Base-by-base conservation (phyloP, 2,797 vertebrate species). In the Percopsis omiscomaycus region DNA sequence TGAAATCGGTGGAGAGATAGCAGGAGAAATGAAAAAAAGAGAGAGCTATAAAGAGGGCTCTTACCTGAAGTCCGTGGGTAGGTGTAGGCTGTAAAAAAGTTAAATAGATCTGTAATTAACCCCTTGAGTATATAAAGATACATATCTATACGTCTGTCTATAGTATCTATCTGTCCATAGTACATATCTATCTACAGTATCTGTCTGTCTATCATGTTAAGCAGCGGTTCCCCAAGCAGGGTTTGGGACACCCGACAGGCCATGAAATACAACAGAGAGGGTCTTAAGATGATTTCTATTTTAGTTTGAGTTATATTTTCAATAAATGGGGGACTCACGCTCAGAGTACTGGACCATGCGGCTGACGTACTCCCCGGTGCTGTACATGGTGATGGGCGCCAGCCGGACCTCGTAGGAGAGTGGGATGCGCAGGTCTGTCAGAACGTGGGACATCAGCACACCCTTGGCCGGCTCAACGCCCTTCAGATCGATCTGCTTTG, bases 291-390 rank as follows among this genome's bases (percentile, higher is more conserved):
- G 22, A 22, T 22, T 22, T 22, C 22, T 22, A 22, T 22, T 22
- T 22, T 22, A 22, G 22, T 22, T 22, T 22, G 22, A 22, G 22
- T 22, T 22, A 1, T 22, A 22, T 22, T 22, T 49, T 14, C 3
- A 1, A 47, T 11, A 47, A 14, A 14, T 49, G 14, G 64, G n/a
- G 37, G 3, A 94, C 96, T 93, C 92, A 99, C 96, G 96, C 81
- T 99, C 96, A 59, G 93, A 94, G 86, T 98, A 99, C 88, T 94
- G 94, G 84, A 99, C 95, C 89, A 88, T 84, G 66, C 97, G 93
- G 22, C 92, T 90, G 84, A 95, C 80, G 66, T 89, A 90, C 60
- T 98, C 95, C 6, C 95, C 96, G 0, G 86, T 90, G 84, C 94
- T 95, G 54, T 94, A 97, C 83, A 89, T 93, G 72, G 95, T 98